These are phyloP conservation scores for Aplocera efformata DNA, from an alignment of 2,888 invertebrate genomes.

Conservation along the genomic window DNA sequence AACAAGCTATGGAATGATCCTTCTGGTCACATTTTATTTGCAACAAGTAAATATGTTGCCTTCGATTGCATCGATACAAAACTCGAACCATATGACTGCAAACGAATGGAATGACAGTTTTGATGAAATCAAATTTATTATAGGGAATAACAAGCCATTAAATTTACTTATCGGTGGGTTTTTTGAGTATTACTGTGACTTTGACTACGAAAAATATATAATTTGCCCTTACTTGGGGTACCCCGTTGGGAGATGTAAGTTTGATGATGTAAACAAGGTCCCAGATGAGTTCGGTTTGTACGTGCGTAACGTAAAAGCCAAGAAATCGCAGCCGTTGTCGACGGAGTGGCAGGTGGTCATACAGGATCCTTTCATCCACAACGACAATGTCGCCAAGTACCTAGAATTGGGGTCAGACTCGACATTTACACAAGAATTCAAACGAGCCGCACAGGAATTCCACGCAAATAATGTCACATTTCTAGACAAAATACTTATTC, in stretches of 20 bases:
- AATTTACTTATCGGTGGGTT: conserved; percentile 40
- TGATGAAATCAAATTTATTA: neutral
- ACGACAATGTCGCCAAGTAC: conserved; percentile 6
- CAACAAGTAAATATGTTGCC: conserved; percentile 27
- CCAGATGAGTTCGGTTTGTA: conserved; percentile 5
- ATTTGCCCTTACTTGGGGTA: conserved; percentile 14
- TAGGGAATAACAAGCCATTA: conserved; percentile 20
- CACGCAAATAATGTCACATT: no score
- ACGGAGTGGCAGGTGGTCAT: no score
- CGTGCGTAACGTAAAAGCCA: conserved; percentile 1
- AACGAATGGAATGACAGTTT: conserved; percentile 12
- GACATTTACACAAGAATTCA: no score
- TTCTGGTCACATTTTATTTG: conserved; percentile 31
- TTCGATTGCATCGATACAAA: conserved; percentile 10
- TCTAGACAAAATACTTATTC: no score
- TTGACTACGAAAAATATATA: conserved; percentile 19
- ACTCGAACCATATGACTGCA: neutral
- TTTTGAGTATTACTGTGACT: conserved; percentile 39
- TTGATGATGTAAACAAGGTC: conserved; percentile 3
- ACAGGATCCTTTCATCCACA: conserved; percentile 1
- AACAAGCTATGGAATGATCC: conserved; percentile 14
- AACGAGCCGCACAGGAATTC: no score
- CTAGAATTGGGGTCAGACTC: no score
- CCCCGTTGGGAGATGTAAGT: conserved; percentile 2
- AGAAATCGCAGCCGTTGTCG: no score